Evolutionary conservation across 2,113 vertebrate species (phyloP), one percentile per base, ranked within the genome.

Genomic region (Pseudorectes ferrugineus): DNA sequence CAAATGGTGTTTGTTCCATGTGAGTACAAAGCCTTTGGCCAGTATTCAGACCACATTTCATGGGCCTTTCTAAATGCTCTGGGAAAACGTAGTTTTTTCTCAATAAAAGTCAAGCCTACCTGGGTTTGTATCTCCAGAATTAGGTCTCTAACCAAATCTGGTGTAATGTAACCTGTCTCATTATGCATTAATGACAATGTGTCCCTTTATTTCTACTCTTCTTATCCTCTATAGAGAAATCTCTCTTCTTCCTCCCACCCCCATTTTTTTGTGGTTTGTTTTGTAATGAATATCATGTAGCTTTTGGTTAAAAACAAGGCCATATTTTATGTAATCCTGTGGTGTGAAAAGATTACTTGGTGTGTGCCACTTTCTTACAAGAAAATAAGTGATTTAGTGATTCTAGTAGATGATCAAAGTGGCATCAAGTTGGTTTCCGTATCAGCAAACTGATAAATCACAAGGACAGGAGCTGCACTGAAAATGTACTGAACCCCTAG

Each of bases 391-490:
- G 31, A 62, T 91, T 58, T 74, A 63, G 38, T 81, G 43, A 75
- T 43, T 91, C 51, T 74, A 65, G 46, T 71, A 21, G 26, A 62
- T 77, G 86, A 91, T 89, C 68, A 94, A 87, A 91, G 65, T 78
- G 59, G 29, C 72, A 86, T 86, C 49, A 71, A 38, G 20, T 81
- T 89, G 80, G 51, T 81, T 96, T 91, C 68, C 5, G 2, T 89
- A 78, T 78, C 46, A 91, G 63, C 77, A 78, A 66, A 57, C 7
- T 45, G 35, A 70, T 84, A 81, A 95, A 94, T 66, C 46, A 35
- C 46, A 67, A 62, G 61, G 46, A 38, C 35, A 74, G 43, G 36
- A 78, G 29, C 57, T 85, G 52, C 36, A 62, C 51, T 87, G 52
- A 55, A 74, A 78, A 77, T 48, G 22, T 59, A 11, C 43, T 71